A percentile compares a stretch with the other conserved stretches of the same genome.
These are phyloP conservation scores for Dolichallabes microphthalmus DNA, from an alignment of 2,113 vertebrate genomes.

Conservation along the genomic window DNA sequence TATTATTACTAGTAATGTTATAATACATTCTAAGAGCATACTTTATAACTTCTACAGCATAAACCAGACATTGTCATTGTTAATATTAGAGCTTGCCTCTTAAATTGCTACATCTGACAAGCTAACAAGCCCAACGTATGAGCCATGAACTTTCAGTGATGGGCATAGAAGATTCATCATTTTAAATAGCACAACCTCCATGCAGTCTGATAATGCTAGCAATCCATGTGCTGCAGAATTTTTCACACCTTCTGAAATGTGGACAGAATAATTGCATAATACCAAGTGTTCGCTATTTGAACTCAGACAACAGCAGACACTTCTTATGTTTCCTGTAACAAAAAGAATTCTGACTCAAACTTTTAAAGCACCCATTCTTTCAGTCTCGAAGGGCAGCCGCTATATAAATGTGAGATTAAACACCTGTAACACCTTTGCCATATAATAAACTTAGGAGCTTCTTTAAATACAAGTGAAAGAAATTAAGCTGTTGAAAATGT, in stretches of 20 bases:
- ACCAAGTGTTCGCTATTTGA: background rate
- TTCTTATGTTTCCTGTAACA: background rate
- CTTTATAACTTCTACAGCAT: background rate
- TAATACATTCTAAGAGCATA: background rate
- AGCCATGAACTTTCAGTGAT: background rate
- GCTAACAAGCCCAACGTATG: background rate
- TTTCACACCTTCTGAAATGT: background rate
- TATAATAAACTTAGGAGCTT: background rate
- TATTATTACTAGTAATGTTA: background rate
- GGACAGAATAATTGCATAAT: background rate
- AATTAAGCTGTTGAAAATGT: background rate
- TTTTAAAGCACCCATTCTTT: background rate
- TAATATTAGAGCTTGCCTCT: background rate
- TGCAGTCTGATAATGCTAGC: background rate
- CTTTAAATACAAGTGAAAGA: no score
- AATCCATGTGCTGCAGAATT: background rate
- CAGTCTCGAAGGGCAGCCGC: background rate
- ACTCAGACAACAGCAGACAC: background rate
- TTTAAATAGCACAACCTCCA: background rate
- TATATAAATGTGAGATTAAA: background rate
- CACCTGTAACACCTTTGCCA: background rate
- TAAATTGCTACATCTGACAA: background rate
- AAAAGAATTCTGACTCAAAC: background rate
- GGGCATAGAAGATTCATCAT: background rate
- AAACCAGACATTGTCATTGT: background rate